Percentiles rank a stretch among this genome's conserved stretches.
Conservation (phyloP, 2,797 vertebrate species). For the Clamator glandarius region DNA sequence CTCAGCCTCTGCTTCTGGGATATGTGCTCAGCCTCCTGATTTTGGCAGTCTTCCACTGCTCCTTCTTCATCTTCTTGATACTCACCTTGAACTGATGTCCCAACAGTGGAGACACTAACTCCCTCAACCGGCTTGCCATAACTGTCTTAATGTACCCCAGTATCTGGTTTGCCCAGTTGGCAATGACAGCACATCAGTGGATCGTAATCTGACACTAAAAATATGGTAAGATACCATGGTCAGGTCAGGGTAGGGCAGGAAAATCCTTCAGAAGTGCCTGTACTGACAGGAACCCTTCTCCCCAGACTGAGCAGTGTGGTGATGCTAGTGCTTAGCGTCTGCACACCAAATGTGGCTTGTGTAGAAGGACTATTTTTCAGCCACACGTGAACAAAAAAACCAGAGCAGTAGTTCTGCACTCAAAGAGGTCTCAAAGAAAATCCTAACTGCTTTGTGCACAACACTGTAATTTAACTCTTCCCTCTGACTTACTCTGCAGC, state of each 20-base stretch:
- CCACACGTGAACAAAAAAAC: neutral
- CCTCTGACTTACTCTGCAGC: neutral
- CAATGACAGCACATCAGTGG: rapidly evolving
- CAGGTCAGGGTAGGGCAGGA: neutral
- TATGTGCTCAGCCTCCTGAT: rapidly evolving
- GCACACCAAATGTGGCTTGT: neutral
- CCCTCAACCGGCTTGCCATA: neutral
- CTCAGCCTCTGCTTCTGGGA: neutral
- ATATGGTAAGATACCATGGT: neutral
- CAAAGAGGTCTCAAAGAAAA: neutral
- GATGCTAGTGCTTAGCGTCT: neutral
- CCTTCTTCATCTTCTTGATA: neutral
- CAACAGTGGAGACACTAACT: neutral
- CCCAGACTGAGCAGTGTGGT: neutral
- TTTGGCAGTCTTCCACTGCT: neutral
- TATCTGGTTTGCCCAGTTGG: neutral
- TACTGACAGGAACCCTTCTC: neutral
- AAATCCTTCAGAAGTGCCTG: neutral
- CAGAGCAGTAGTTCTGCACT: neutral
- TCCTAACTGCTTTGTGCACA: neutral
- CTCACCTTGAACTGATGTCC: neutral
- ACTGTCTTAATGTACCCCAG: neutral
- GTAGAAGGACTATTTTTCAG: neutral
- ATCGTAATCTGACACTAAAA: neutral
- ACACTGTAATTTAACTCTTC: neutral